phyloP scores from a whole-genome alignment of 1,140 invertebrate species.

The Zaprionus vittiger region DNA sequence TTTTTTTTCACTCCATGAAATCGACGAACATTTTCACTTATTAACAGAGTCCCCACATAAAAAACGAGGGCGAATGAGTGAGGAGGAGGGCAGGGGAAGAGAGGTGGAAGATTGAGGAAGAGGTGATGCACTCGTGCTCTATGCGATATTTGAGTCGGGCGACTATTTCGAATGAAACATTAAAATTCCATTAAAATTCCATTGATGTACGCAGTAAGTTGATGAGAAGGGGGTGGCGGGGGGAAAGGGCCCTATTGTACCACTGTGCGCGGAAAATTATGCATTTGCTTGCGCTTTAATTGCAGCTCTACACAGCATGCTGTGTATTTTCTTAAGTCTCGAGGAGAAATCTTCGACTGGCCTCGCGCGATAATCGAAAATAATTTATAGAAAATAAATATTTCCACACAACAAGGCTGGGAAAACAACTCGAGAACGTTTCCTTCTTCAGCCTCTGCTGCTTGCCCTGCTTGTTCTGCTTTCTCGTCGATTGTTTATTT shows the following conservation, averaged over 20 bases:
- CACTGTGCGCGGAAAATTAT: slow-evolving; percentile 63
- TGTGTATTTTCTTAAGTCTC: slow-evolving; percentile 61
- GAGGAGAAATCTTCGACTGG: not conserved
- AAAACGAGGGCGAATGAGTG: not conserved
- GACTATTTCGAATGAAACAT: slow-evolving; percentile 78
- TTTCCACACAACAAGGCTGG: slow-evolving; percentile 69
- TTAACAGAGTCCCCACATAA: slow-evolving; percentile 39
- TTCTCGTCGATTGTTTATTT: slow-evolving; percentile 69
- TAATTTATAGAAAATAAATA: slow-evolving; percentile 83
- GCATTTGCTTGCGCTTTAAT: slow-evolving; percentile 79
- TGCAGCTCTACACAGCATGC: slow-evolving; percentile 36
- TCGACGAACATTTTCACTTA: slow-evolving; percentile 54
- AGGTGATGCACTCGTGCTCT: slow-evolving; percentile 15
- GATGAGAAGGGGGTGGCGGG: not conserved
- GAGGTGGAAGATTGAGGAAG: not conserved
- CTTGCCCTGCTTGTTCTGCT: not conserved
- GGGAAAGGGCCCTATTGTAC: slow-evolving; percentile 10
- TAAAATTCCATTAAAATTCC: slow-evolving; percentile 77
- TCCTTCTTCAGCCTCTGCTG: slow-evolving; percentile 15
- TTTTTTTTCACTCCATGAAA: slow-evolving; percentile 51
- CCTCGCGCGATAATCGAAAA: slow-evolving; percentile 71
- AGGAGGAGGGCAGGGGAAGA: not conserved
- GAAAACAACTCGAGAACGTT: slow-evolving; percentile 63
- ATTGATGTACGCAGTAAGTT: slow-evolving; percentile 46
- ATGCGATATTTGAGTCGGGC: slow-evolving; percentile 62